A percentile compares a stretch with the other conserved stretches of the same genome.
phyloP scores from a whole-genome alignment of 2,797 vertebrate genomes.

The Pelodytes ibericus region DNA sequence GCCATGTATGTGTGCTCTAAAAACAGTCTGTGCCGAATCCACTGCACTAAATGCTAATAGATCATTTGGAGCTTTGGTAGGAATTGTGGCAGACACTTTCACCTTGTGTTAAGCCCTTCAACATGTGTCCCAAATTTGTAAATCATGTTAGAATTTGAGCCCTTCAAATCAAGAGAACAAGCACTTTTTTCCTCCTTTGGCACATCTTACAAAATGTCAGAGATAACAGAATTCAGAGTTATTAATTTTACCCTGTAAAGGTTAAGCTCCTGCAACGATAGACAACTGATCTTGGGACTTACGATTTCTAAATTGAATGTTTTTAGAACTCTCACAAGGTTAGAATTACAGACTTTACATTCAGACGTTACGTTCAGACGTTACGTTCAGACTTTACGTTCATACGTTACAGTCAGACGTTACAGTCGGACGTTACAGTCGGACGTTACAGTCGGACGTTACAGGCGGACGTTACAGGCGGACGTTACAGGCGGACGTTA shows the following conservation, averaged over 20 bases:
- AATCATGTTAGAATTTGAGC: slow-evolving; percentile 42
- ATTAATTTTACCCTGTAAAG: slow-evolving; percentile 46
- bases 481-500: too few species aligned
- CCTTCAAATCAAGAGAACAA: slow-evolving; percentile 24
- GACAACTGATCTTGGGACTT: slow-evolving; percentile 49
- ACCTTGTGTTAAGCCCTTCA: slow-evolving; percentile 39
- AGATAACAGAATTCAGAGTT: slow-evolving; percentile 52
- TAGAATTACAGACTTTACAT: too few species aligned
- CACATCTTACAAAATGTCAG: slow-evolving; percentile 21
- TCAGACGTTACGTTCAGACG: too few species aligned
- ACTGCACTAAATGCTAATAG: neutral
- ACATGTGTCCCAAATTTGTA: slow-evolving; percentile 35
- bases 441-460: too few species aligned
- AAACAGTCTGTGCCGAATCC: too few species aligned
- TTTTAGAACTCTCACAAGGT: too few species aligned
- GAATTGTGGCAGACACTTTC: slow-evolving; percentile 21
- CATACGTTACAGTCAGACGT: too few species aligned
- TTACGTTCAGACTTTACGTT: too few species aligned
- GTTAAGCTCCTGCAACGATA: slow-evolving; percentile 41
- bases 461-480: too few species aligned
- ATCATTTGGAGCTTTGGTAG: neutral
- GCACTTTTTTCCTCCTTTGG: slow-evolving; percentile 12
- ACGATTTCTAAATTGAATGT: too few species aligned
- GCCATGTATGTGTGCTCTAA: too few species aligned
- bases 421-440: too few species aligned